Conservation (phyloP, 1,140 invertebrate species). For the Drosophila leontia region DNA sequence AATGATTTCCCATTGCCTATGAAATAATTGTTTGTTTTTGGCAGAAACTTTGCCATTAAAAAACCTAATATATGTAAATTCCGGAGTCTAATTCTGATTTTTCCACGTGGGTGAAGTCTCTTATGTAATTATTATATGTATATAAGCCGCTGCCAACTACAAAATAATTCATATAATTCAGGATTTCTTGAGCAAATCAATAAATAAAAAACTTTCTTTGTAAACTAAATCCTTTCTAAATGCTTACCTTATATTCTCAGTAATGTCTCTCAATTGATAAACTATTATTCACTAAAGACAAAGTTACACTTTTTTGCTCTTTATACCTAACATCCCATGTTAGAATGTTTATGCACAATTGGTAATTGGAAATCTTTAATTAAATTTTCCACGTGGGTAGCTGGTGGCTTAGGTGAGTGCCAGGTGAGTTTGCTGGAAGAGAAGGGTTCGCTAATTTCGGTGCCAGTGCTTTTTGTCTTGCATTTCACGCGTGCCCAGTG, state of each 20-base stretch:
- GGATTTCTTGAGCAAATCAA: not conserved
- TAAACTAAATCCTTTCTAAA: not conserved
- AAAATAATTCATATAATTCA: too few species aligned
- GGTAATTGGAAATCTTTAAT: conserved; percentile 57
- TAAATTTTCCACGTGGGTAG: conserved; percentile 41
- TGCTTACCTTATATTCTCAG: not conserved
- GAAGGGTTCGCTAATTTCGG: conserved; percentile 54
- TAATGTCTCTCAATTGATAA: not conserved
- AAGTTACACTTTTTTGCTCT: not conserved
- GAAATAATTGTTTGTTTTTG: too few species aligned
- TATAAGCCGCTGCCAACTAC: too few species aligned
- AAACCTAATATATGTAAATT: not conserved
- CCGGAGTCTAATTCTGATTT: too few species aligned
- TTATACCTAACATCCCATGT: not conserved
- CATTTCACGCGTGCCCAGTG: conserved; percentile 39
- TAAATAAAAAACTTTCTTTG: not conserved
- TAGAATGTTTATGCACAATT: not conserved
- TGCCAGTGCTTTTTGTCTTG: conserved; percentile 59
- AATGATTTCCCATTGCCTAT: not conserved
- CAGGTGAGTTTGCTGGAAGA: conserved; percentile 21
- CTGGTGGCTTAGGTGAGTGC: conserved; percentile 14
- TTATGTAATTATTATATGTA: too few species aligned
- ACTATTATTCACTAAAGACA: not conserved
- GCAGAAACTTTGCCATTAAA: not conserved
- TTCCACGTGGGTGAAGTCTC: too few species aligned